phyloP scores from a whole-genome alignment of 2,113 vertebrate genomes.

The Nannospalax galili region DNA sequence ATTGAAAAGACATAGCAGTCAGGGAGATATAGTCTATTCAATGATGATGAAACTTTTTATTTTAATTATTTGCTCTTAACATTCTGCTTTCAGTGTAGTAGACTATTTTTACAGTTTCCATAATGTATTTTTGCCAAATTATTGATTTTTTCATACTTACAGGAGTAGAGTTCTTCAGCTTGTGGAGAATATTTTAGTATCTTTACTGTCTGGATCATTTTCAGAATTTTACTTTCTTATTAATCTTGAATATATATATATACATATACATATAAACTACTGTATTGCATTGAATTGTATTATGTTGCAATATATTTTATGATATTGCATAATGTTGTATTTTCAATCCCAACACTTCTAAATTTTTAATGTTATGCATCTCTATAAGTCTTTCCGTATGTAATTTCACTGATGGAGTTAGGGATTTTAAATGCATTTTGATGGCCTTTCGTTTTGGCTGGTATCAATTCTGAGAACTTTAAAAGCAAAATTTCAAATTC shows the following conservation, averaged over 20 bases:
- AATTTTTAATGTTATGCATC: not conserved
- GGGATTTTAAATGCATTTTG: not conserved
- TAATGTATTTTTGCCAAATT: not conserved
- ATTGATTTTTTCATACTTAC: not conserved
- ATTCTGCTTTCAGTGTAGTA: not conserved
- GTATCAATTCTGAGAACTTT: not conserved
- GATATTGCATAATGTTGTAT: too few species aligned
- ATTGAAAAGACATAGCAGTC: not conserved
- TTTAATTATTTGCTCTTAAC: not conserved
- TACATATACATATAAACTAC: too few species aligned
- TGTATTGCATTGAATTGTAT: too few species aligned
- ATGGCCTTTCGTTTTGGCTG: not conserved
- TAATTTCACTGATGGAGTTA: not conserved
- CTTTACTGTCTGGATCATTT: not conserved
- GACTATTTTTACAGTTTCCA: not conserved
- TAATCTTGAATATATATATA: too few species aligned
- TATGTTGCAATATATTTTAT: too few species aligned
- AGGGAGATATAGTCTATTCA: not conserved
- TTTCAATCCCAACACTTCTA: not conserved
- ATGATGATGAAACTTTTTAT: not conserved
- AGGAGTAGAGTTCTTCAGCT: not conserved
- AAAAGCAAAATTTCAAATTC: not conserved
- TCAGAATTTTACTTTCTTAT: not conserved
- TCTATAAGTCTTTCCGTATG: not conserved
- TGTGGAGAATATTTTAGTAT: not conserved